These are phyloP conservation scores for Atrichornis clamosus DNA, from an alignment of 2,113 vertebrate species.

Conservation along the genomic window DNA sequence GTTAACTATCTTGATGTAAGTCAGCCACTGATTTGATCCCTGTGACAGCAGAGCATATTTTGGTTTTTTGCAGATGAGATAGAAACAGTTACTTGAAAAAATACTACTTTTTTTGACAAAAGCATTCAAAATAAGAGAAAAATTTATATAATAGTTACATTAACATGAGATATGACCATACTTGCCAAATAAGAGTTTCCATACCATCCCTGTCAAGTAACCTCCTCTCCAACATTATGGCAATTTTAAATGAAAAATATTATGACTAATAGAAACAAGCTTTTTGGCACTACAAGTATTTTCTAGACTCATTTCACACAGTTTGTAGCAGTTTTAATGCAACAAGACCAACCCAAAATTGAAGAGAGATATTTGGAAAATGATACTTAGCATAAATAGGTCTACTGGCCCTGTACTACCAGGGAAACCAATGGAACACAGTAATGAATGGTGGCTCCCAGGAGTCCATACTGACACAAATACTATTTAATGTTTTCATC, in stretches of 20 bases:
- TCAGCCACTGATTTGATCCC: constrained; percentile 9
- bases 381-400: not conserved
- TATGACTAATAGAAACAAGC: not conserved
- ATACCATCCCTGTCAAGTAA: not conserved
- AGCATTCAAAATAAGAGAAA: not conserved
- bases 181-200: not conserved
- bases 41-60: not conserved
- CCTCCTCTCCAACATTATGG: not conserved
- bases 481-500: not conserved
- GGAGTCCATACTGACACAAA: not conserved
- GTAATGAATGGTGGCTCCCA: not conserved
- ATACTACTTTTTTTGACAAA: not conserved
- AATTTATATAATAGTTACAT: not conserved
- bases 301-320: not conserved
- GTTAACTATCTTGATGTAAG: constrained; percentile 40
- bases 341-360: not conserved
- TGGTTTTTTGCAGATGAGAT: not conserved
- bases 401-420: not conserved
- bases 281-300: not conserved
- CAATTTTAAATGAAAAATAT: not conserved
- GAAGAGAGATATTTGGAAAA: not conserved
- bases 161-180: not conserved
- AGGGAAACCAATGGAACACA: not conserved
- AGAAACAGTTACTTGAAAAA: not conserved
- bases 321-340: not conserved